Evolutionary conservation across 2,113 vertebrate genomes (phyloP).

Genomic region (Meleagris gallopavo): DNA sequence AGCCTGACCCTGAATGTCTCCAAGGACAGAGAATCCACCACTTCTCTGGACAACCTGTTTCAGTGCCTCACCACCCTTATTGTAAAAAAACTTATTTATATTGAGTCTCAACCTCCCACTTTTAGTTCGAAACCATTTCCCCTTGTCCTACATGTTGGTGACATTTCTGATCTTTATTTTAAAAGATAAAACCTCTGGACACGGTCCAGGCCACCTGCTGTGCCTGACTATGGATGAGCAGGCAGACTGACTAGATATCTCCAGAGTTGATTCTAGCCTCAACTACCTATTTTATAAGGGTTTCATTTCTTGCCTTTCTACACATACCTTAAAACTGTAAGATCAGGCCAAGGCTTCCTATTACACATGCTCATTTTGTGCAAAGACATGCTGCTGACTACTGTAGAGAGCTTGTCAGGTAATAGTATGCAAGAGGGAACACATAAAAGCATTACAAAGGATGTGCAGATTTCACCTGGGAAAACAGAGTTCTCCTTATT

Average conservation of each 20-base stretch:
- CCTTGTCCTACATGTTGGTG: neutral
- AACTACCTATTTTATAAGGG: neutral
- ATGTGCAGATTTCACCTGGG: neutral
- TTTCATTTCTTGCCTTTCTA: neutral
- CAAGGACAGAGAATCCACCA: too few species aligned
- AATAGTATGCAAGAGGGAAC: neutral
- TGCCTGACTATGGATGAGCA: neutral
- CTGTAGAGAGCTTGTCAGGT: neutral
- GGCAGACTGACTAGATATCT: neutral
- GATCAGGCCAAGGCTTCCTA: neutral
- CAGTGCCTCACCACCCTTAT: too few species aligned
- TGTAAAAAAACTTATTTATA: too few species aligned
- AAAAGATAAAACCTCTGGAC: neutral
- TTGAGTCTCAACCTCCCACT: too few species aligned
- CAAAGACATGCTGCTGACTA: neutral
- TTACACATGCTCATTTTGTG: neutral
- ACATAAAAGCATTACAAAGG: neutral
- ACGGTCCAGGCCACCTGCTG: neutral
- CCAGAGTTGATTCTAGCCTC: neutral
- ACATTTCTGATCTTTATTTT: neutral
- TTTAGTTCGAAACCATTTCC: too few species aligned
- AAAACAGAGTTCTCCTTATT: neutral
- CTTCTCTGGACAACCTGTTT: neutral
- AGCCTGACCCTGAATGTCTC: too few species aligned
- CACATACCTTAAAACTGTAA: rapidly evolving